phyloP scores from a whole-genome alignment of 2,113 vertebrate genomes.

The Athene noctua region DNA sequence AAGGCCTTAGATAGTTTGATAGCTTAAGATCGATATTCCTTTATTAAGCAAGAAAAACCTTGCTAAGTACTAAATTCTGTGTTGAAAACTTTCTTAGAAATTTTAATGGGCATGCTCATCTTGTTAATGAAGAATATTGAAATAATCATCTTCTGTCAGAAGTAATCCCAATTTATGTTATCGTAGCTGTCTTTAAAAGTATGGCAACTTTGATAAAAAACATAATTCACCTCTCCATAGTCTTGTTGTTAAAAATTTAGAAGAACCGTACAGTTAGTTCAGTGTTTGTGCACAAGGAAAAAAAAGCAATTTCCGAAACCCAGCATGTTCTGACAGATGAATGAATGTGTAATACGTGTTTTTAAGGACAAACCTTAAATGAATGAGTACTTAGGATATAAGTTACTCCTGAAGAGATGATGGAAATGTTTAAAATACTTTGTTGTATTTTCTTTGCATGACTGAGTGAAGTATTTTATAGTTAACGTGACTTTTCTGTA shows the following conservation, averaged over 20 bases:
- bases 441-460: slow-evolving; percentile 20
- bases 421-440: slow-evolving; percentile 26
- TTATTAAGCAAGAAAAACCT: neutral
- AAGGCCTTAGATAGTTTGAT: neutral
- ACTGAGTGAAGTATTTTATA: neutral
- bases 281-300: neutral
- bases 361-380: neutral
- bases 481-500: neutral
- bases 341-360: neutral
- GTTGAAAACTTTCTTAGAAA: neutral
- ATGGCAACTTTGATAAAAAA: neutral
- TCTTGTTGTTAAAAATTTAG: neutral
- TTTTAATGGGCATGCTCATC: neutral
- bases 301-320: neutral
- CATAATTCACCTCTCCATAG: neutral
- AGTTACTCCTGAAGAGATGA: neutral
- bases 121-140: neutral
- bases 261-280: neutral
- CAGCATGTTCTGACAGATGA: neutral
- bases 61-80: neutral
- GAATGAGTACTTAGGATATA: neutral
- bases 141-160: neutral
- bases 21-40: neutral
- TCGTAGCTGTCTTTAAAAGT: neutral
- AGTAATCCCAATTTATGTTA: neutral